phyloP scores from a whole-genome alignment of 2,888 invertebrate genomes.

The Colletes collaris region DNA sequence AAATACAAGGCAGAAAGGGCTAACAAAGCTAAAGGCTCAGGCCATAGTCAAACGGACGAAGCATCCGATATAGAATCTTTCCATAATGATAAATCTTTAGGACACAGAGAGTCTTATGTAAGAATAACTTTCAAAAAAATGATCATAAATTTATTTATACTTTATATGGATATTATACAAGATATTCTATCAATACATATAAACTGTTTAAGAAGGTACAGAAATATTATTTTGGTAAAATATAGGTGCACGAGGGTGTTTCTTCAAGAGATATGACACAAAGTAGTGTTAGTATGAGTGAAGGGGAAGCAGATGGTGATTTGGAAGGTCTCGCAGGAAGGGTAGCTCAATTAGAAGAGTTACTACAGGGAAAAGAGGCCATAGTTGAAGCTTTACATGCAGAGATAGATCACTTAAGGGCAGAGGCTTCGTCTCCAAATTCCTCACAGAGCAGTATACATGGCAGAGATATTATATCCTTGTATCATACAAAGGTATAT shows the following conservation, averaged over 20 bases:
- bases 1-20: constrained; percentile 72
- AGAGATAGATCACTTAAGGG: constrained; percentile 84
- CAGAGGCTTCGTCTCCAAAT: constrained; percentile 83
- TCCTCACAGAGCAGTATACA: constrained; percentile 86
- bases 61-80: constrained; percentile 76
- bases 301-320: constrained; percentile 81
- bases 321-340: constrained; percentile 79
- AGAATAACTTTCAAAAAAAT: constrained; percentile 44
- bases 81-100: constrained; percentile 71
- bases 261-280: constrained; percentile 77
- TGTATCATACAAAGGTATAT: constrained; percentile 88
- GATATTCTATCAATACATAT: not conserved
- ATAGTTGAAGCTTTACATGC: constrained; percentile 83
- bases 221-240: not conserved
- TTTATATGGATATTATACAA: not conserved
- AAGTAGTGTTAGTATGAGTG: constrained; percentile 80
- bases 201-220: not conserved
- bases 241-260: constrained; percentile 71
- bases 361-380: constrained; percentile 83
- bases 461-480: constrained; percentile 89
- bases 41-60: constrained; percentile 63
- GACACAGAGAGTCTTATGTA: constrained; percentile 71
- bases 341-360: constrained; percentile 83
- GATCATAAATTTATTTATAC: not conserved
- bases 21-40: constrained; percentile 53